Evolutionary conservation across 2,113 vertebrate genomes (phyloP).

Genomic region (Perca flavescens): DNA sequence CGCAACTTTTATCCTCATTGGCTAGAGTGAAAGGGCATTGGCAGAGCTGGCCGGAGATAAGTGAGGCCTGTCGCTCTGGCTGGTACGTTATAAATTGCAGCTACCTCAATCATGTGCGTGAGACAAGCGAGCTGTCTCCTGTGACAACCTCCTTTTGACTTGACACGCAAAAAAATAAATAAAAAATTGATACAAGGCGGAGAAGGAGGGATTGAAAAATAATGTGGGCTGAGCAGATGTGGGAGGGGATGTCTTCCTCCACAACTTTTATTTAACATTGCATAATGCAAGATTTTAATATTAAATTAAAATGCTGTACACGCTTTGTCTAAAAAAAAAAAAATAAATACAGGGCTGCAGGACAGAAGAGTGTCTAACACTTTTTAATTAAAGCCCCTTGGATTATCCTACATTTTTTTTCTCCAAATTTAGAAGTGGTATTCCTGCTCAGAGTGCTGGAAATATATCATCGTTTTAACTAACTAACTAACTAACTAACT

Average conservation of each 20-base stretch:
- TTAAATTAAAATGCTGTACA: constrained; percentile 26
- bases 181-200: constrained; percentile 62
- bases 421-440: constrained; percentile 33
- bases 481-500: too few relatives aligned
- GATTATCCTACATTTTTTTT: constrained; percentile 21
- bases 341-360: constrained; percentile 2
- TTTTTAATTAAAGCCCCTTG: constrained; percentile 41
- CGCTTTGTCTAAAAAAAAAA: background rate
- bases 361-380: constrained; percentile 19
- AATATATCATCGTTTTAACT: constrained; percentile 14
- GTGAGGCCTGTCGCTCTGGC: constrained; percentile 65
- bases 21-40: constrained; percentile 74
- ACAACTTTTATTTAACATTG: constrained; percentile 40
- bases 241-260: constrained; percentile 57
- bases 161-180: constrained; percentile 67
- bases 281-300: constrained; percentile 12
- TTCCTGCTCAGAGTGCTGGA: constrained; percentile 19
- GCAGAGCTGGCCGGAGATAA: constrained; percentile 69
- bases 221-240: constrained; percentile 41
- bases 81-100: constrained; percentile 64
- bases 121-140: constrained; percentile 67
- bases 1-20: constrained; percentile 79
- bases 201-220: constrained; percentile 25
- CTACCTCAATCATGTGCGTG: constrained; percentile 56
- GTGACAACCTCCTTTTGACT: constrained; percentile 73